Evolutionary conservation across 2,888 invertebrate genomes (phyloP), one percentile per base, ranked within the genome.

Genomic region (Scaptomyza cyrtandrae): DNA sequence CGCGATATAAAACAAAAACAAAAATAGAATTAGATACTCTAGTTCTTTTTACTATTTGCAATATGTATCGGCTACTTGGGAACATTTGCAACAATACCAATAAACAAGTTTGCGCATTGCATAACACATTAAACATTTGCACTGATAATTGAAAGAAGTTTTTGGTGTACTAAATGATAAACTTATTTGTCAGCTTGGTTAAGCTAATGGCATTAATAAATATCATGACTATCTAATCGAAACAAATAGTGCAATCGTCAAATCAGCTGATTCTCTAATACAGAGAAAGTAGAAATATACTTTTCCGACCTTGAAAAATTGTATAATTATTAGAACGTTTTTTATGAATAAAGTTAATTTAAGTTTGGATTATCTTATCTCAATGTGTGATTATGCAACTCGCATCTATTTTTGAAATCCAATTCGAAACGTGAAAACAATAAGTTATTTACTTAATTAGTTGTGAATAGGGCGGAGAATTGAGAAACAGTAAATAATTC

Each of bases 191-290:
- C 69, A 39, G 56, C 61, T 58, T 19, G 59, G 57, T 24, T 41
- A 58, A 63, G 68, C 63, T 67, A 80, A 86, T 71, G 55, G 50
- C 58, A 61, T 77, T 77, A 77, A 84, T 83, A 71, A 88, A 86
- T 86, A 83, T 80, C 78, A 77, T 65, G 74, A 69, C 67, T 80
- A 83, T 88, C 82, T 86, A 83, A 88, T 82, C 88, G 60, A 61
- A 33, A 35, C 48, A 24, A 24, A 33, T 16, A 57, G 19, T 35
- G 11, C 27, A 29, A 37, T 52, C 11, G 27, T 14, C 57, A 43
- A 67, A 45, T 49, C 57, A 49, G 48, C 49, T 66, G 64, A 49
- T 13, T 43, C 45, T 3, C 10, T 24, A 39, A 27, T n/a, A n/a
- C 27, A 5, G 16, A n/a, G 55, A 54, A 35, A 35, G 19, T 19